Evolutionary conservation across 2,797 vertebrate species (phyloP), one percentile per base, ranked within the genome.

Genomic region (Hippoglossus hippoglossus): DNA sequence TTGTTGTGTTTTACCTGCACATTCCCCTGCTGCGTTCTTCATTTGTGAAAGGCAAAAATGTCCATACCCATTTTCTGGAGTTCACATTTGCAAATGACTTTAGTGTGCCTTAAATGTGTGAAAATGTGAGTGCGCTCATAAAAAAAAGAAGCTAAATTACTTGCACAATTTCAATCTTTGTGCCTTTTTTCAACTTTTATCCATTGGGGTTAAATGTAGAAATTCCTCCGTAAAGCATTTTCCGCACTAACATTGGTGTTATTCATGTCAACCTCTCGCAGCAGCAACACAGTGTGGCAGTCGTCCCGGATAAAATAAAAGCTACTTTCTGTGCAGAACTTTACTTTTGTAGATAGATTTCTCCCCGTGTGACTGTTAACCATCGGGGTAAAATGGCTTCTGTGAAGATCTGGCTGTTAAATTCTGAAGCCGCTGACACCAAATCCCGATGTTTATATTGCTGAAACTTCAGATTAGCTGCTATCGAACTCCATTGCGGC

Each of bases 381-480:
- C 62, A 47, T 64, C 52, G 16, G 60, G 28, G 58, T 58, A 69
- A 85, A 80, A 77, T 41, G 12, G 52, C 6, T 22, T 26, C 44
- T 74, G 12, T 57, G 53, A 75, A 73, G 55, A 67, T 41, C 6
- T 39, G 47, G 16, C 56, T 68, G 71, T 54, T 71, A 65, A 62
- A 72, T 51, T 60, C 15, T 44, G 31, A 71, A 55, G 54, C 36
- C 31, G 2, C 39, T 25, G 54, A 56, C 62, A 74, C 22, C 22
- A 79, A 63, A 79, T 67, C 69, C 59, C 50, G 53, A 63, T 49
- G 6, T 78, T 77, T 61, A 67, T 61, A 36, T 41, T 61, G 69
- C 59, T 73, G 60, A 83, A 73, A 67, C 52, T 61, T 75, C 25
- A 64, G 49, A 77, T 82, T 70, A 73, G 51, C 63, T 75, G 57